A percentile compares a stretch with the other conserved stretches of the same genome.
These are phyloP conservation scores for Bactericera cockerelli DNA, from an alignment of 1,140 invertebrate genomes.

Conservation along the genomic window DNA sequence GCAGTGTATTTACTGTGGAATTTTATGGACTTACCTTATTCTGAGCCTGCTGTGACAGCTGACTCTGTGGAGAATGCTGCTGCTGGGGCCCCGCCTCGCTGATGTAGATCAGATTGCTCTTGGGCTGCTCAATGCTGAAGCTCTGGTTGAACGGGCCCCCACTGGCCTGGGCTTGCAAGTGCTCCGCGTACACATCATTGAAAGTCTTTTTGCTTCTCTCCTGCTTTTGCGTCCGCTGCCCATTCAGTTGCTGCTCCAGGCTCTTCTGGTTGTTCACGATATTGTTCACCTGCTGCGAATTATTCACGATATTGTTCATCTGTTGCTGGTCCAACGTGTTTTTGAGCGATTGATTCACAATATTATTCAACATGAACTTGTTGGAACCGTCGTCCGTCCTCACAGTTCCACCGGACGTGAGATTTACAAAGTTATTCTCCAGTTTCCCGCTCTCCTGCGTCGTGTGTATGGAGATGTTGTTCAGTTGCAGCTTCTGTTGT, in stretches of 20 bases:
- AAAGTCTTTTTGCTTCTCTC: background rate
- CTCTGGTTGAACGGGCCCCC: background rate
- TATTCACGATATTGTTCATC: no score
- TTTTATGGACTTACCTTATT: slow-evolving; percentile 9
- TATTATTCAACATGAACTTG: no score
- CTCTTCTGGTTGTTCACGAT: background rate
- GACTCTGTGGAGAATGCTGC: background rate
- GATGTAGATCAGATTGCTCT: background rate
- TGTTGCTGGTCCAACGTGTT: no score
- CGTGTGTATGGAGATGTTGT: no score
- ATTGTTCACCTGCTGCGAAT: no score
- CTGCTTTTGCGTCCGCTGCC: background rate
- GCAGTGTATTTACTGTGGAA: no score
- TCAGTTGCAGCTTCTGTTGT: no score
- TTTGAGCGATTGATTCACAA: no score
- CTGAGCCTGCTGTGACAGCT: background rate
- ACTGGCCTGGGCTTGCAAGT: background rate
- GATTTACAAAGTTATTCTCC: no score
- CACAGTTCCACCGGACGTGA: no score
- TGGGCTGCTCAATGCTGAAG: background rate
- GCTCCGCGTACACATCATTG: slow-evolving; percentile 1
- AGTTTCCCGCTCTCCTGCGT: no score
- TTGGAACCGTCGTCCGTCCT: no score
- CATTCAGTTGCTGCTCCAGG: background rate
- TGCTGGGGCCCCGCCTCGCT: background rate